phyloP scores from a whole-genome alignment of 2,113 vertebrate species.

The Hyperoodon ampullatus region DNA sequence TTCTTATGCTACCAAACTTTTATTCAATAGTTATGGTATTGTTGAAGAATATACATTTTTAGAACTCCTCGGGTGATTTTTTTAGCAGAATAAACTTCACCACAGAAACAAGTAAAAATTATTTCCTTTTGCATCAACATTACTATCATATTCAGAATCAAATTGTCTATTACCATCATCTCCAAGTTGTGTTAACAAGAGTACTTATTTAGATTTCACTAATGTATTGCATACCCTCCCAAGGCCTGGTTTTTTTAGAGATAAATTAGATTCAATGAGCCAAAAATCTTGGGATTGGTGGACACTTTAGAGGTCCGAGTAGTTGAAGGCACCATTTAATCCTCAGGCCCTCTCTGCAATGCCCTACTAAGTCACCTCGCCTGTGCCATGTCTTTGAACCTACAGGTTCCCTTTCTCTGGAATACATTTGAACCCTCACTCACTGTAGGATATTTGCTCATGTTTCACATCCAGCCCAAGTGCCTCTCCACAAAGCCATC shows the following conservation, averaged over 20 bases:
- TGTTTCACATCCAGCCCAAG: neutral
- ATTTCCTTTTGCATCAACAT: neutral
- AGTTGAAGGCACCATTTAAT: neutral
- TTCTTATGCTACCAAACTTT: neutral
- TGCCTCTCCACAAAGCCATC: neutral
- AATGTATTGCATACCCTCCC: accelerated
- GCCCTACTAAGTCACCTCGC: neutral
- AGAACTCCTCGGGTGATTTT: neutral
- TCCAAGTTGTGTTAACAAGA: neutral
- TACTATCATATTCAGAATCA: neutral
- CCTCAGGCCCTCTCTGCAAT: neutral
- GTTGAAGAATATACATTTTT: neutral
- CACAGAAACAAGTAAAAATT: neutral
- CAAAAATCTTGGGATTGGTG: neutral
- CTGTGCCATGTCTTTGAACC: neutral
- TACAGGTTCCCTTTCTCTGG: neutral
- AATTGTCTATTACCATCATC: neutral
- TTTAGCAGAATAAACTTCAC: neutral
- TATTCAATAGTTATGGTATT: neutral
- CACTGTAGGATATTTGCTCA: neutral
- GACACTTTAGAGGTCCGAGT: neutral
- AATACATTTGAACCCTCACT: neutral
- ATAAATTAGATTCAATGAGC: neutral
- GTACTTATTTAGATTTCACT: neutral
- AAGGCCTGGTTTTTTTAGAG: neutral